These are phyloP conservation scores for Lasioglossum pauxillum DNA, from an alignment of 2,888 invertebrate species.

Conservation along the genomic window DNA sequence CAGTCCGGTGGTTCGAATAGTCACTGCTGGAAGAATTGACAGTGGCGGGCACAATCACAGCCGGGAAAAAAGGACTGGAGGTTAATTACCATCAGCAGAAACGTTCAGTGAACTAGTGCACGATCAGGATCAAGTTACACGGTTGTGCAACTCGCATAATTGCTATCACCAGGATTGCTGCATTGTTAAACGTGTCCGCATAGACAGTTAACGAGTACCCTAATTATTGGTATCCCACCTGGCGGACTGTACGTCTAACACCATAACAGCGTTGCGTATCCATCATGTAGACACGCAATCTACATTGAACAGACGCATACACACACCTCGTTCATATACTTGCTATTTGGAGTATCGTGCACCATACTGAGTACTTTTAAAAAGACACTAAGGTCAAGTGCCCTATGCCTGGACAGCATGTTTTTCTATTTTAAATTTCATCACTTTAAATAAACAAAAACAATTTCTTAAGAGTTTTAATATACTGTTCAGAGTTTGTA, in stretches of 20 bases:
- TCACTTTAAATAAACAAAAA: no score
- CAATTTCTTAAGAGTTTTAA: no score
- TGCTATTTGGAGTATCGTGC: background rate
- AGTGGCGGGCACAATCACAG: background rate
- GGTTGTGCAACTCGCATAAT: conserved; percentile 11
- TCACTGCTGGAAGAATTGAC: background rate
- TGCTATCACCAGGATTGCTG: conserved; percentile 11
- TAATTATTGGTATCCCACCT: background rate
- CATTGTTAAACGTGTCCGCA: conserved; percentile 1
- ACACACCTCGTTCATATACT: background rate
- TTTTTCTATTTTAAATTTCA: no score
- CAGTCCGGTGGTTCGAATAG: background rate
- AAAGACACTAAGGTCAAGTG: no score
- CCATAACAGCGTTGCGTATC: background rate
- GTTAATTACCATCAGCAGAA: background rate
- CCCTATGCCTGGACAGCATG: no score
- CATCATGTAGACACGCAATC: background rate
- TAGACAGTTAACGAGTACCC: conserved; percentile 12
- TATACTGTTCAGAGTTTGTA: no score
- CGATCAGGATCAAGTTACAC: conserved; percentile 6
- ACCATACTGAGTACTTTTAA: no score
- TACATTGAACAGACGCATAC: background rate
- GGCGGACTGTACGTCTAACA: background rate
- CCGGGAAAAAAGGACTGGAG: background rate
- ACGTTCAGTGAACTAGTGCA: background rate